Conservation (phyloP, 92 coral and sea anemone species). For the Phymanthus crucifer region DNA sequence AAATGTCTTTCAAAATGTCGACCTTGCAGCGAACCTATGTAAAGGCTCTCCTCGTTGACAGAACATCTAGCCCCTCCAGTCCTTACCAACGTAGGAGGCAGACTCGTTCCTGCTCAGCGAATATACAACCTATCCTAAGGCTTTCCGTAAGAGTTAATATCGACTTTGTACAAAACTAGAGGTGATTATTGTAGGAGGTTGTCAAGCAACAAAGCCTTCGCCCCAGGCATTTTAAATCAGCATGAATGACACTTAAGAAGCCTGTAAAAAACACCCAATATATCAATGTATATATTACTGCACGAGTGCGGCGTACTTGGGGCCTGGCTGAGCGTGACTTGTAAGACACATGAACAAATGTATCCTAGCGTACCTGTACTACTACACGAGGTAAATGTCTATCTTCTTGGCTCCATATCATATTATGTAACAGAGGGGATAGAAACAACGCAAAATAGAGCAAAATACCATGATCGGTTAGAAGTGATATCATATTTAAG, state of each 20-base stretch:
- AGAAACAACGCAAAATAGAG: background rate
- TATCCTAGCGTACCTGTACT: slow-evolving; percentile 5
- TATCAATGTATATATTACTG: background rate
- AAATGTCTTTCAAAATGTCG: slow-evolving; percentile 1
- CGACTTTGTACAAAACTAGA: background rate
- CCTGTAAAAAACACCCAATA: background rate
- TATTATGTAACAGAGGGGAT: background rate
- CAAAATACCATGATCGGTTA: background rate
- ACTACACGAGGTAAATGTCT: background rate
- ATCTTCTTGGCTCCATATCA: background rate
- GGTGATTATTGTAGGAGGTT: background rate
- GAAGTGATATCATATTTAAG: background rate
- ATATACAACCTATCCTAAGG: background rate
- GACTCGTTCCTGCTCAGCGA: background rate
- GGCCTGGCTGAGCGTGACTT: background rate
- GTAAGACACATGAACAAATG: background rate
- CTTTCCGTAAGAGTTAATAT: background rate
- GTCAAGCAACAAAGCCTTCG: slow-evolving; percentile 13
- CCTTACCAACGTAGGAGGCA: background rate
- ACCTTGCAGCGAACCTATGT: background rate
- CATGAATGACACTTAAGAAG: background rate
- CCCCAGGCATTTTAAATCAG: slow-evolving; percentile 13
- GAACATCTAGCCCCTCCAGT: background rate
- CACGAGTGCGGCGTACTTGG: background rate
- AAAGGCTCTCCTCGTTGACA: background rate